Base-by-base conservation (phyloP, 1,140 invertebrate genomes). In the Dendrolimus punctatus region DNA sequence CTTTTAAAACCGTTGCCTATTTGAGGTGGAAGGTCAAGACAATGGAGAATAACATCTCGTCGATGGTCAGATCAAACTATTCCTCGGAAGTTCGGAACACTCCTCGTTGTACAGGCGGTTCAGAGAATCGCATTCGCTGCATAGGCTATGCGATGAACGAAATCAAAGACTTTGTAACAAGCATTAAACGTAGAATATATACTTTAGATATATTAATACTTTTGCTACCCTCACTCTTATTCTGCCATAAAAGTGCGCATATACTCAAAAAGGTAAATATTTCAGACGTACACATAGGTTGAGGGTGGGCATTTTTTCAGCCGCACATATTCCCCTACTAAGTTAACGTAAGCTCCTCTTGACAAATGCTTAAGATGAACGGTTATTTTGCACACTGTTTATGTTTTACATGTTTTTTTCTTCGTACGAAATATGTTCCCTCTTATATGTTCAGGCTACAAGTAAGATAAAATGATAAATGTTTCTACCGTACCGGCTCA, bases 291-390 rank as follows among this genome's bases (percentile, higher is more conserved):
- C 50, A 65, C 55, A 51, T 51, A 57, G 70, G 53, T 62, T 58
- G 60, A 62, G 71, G 63, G 68, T 56, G 55, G 61, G 57, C 65
- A 66, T 75, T 77, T 77, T 72, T 73, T 58, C 66, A 61, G 59
- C 60, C 40, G 55, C 55, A 74, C 64, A 63, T 65, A 67, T 71
- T 69, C 69, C 66, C 68, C 71, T 71, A 72, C 72, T 76, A 72
- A 80, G 72, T 76, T 80, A 77, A 69, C 71, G 54, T 84, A 85
- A 85, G 81, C 79, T 78, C 58, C 73, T 70, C 66, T 71, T 85
- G 81, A 85, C 81, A 85, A 82, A 85, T 85, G 78, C 71, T 70
- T 72, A 76, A 79, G 77, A 80, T 79, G 74, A 80, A 82, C 73
- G 79, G 77, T 81, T 82, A 76, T 82, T 78, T 76, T 75, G 66